These are phyloP conservation scores for Hypercompe scribonia DNA, from an alignment of 2,888 invertebrate genomes.

Conservation along the genomic window DNA sequence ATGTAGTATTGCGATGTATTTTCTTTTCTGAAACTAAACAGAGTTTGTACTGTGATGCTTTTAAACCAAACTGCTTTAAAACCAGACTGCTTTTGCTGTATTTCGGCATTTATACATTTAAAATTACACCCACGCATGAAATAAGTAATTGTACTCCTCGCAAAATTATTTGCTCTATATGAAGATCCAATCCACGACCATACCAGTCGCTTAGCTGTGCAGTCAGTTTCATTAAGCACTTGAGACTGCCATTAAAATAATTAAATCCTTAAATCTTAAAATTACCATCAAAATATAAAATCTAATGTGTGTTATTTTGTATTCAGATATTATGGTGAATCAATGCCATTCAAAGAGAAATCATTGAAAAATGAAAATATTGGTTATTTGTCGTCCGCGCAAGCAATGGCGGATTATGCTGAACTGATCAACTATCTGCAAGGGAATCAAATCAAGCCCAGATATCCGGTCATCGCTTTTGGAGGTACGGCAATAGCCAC, in stretches of 20 bases:
- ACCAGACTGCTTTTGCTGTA: too few relatives aligned
- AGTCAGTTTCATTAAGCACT: too few relatives aligned
- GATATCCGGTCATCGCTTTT: constrained; percentile 93
- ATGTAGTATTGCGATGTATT: too few relatives aligned
- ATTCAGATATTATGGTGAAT: constrained; percentile 93
- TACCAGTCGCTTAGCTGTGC: too few relatives aligned
- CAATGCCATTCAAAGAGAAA: constrained; percentile 94
- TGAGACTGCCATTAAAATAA: neutral
- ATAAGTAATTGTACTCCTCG: too few relatives aligned
- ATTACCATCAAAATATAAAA: neutral
- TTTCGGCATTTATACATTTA: too few relatives aligned
- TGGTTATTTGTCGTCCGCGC: constrained; percentile 95
- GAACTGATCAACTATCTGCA: constrained; percentile 91
- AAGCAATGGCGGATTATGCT: constrained; percentile 97
- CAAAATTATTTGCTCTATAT: too few relatives aligned
- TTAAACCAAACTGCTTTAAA: too few relatives aligned
- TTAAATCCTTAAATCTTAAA: neutral
- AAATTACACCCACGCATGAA: too few relatives aligned
- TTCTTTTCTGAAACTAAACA: too few relatives aligned
- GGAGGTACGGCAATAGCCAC: constrained; percentile 76
- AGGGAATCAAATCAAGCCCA: constrained; percentile 65
- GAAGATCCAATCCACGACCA: too few relatives aligned
- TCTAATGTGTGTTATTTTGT: neutral
- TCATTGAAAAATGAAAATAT: constrained; percentile 89
- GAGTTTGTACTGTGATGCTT: too few relatives aligned